Evolutionary conservation across 2,888 invertebrate genomes (phyloP).

Genomic region (Protodeltote pygarga): DNA sequence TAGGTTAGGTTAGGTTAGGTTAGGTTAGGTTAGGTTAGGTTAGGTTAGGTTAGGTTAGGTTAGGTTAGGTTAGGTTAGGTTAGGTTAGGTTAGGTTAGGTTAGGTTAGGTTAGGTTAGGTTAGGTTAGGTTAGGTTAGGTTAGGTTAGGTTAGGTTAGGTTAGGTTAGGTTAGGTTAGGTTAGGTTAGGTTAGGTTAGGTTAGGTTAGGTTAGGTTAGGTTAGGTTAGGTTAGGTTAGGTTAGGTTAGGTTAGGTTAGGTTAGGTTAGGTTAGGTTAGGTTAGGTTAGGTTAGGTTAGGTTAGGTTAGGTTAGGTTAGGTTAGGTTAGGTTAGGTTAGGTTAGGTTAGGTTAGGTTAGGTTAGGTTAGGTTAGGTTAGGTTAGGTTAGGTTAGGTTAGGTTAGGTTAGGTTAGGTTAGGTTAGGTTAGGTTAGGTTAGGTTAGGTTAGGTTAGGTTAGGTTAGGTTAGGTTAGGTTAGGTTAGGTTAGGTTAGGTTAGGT

Average conservation of each 20-base stretch:
- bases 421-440: constrained; percentile 12
- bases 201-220: constrained; percentile 7
- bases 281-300: constrained; percentile 13
- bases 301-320: constrained; percentile 13
- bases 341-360: constrained; percentile 13
- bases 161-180: constrained; percentile 14
- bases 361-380: constrained; percentile 13
- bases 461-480: constrained; percentile 13
- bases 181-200: constrained; percentile 7
- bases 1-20: constrained; percentile 18
- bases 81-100: constrained; percentile 15
- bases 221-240: constrained; percentile 12
- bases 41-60: constrained; percentile 15
- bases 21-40: constrained; percentile 16
- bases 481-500: constrained; percentile 11
- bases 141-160: constrained; percentile 22
- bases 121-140: constrained; percentile 16
- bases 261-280: constrained; percentile 13
- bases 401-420: constrained; percentile 4
- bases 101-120: constrained; percentile 7
- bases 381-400: constrained; percentile 11
- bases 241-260: constrained; percentile 13
- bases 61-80: constrained; percentile 13
- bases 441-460: constrained; percentile 12
- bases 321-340: constrained; percentile 13